These are phyloP conservation scores for Tetrapedia diversipes DNA, from an alignment of 2,888 invertebrate species.

Conservation along the genomic window DNA sequence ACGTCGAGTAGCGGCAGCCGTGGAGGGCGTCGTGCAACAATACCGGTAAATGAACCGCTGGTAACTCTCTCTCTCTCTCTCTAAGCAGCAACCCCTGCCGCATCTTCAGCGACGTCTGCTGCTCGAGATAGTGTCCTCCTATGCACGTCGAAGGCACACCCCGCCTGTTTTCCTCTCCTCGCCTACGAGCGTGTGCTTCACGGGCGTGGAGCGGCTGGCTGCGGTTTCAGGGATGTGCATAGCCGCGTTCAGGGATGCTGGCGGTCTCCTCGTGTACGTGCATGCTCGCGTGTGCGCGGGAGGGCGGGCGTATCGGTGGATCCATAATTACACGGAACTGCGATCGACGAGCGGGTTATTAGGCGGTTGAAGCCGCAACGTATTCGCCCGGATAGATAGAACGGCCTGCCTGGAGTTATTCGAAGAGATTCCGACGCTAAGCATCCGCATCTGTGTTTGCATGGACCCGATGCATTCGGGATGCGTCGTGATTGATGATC, in stretches of 20 bases:
- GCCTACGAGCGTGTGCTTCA: slow-evolving; percentile 41
- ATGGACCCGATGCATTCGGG: slow-evolving; percentile 15
- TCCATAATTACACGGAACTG: slow-evolving; percentile 69
- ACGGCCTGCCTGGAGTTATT: slow-evolving; percentile 42
- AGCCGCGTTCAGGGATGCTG: slow-evolving; percentile 24
- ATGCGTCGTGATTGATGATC: slow-evolving; percentile 36
- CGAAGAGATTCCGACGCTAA: slow-evolving; percentile 46
- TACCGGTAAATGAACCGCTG: slow-evolving; percentile 79
- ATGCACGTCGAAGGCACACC: slow-evolving; percentile 50
- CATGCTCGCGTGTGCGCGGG: slow-evolving; percentile 7
- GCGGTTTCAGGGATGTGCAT: slow-evolving; percentile 59
- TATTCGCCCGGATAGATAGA: slow-evolving; percentile 42
- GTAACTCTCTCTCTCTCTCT: too few relatives aligned
- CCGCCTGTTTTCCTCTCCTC: slow-evolving; percentile 55
- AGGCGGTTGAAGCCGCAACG: slow-evolving; percentile 55
- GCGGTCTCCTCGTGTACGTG: slow-evolving; percentile 7
- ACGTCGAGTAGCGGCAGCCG: slow-evolving; percentile 5
- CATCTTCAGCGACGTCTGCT: slow-evolving; percentile 73
- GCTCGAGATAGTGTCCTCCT: slow-evolving; percentile 69
- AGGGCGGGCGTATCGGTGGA: slow-evolving; percentile 53
- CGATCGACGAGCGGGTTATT: slow-evolving; percentile 69
- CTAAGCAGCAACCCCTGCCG: slow-evolving; percentile 61
- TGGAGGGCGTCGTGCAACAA: slow-evolving; percentile 73
- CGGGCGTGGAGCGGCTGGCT: slow-evolving; percentile 45
- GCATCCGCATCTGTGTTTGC: slow-evolving; percentile 28